These are phyloP conservation scores for Gracilinanus agilis DNA, from an alignment of 2,113 vertebrate genomes.

Conservation along the genomic window DNA sequence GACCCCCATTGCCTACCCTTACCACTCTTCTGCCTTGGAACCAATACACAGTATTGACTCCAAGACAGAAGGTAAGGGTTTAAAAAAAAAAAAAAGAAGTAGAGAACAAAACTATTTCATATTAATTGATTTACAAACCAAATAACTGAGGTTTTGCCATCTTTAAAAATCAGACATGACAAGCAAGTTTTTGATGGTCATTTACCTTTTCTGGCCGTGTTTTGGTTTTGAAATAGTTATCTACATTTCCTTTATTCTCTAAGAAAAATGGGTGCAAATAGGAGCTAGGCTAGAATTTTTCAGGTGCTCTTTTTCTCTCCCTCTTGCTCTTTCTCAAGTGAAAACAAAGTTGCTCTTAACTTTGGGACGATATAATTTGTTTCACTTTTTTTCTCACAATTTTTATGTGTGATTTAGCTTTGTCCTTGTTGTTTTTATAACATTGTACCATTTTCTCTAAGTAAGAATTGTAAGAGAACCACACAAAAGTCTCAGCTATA, in stretches of 20 bases:
- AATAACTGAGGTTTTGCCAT: background rate
- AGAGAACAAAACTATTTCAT: constrained; percentile 26
- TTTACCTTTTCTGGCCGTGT: background rate
- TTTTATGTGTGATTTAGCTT: constrained; percentile 32
- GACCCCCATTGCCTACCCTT: too few relatives aligned
- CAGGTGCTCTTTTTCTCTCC: constrained; percentile 18
- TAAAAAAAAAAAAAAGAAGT: too few relatives aligned
- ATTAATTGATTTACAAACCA: constrained; percentile 12
- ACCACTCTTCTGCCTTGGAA: too few relatives aligned
- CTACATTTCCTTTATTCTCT: background rate
- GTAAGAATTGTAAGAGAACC: background rate
- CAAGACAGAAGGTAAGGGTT: too few relatives aligned
- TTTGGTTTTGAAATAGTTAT: background rate
- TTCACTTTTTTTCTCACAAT: constrained; percentile 33
- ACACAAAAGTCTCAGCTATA: constrained; percentile 31
- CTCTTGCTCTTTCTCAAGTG: background rate
- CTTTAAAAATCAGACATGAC: background rate
- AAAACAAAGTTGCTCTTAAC: background rate
- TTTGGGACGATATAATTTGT: background rate
- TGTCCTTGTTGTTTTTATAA: constrained; percentile 19
- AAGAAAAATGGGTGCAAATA: background rate
- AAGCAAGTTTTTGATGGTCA: constrained; percentile 7
- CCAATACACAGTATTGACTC: too few relatives aligned
- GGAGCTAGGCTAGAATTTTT: background rate
- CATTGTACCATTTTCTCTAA: constrained; percentile 19